Conservation (phyloP, 2,113 vertebrate genomes). For the Ahaetulla prasina region DNA sequence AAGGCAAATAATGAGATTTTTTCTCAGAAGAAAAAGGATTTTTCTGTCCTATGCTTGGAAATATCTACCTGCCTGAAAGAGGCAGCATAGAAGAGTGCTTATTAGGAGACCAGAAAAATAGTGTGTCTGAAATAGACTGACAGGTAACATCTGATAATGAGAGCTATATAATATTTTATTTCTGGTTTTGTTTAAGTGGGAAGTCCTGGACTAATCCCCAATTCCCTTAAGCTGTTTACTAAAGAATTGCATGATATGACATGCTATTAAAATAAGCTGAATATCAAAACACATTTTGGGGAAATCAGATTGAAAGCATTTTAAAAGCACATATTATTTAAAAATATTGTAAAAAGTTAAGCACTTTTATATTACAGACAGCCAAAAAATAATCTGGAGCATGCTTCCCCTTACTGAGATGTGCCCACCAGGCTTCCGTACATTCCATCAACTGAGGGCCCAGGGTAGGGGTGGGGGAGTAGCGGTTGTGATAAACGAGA, state of each 20-base stretch:
- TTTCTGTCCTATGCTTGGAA: neutral
- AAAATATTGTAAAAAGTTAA: neutral
- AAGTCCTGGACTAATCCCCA: neutral
- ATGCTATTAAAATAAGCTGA: neutral
- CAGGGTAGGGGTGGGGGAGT: too few relatives aligned
- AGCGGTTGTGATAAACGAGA: too few relatives aligned
- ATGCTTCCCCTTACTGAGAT: too few relatives aligned
- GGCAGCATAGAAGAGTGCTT: neutral
- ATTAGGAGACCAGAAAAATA: neutral
- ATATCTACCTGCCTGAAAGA: neutral
- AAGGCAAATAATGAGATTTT: neutral
- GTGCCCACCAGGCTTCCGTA: too few relatives aligned
- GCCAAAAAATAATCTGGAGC: neutral
- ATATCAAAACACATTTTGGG: neutral
- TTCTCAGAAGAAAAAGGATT: neutral
- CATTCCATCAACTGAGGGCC: too few relatives aligned
- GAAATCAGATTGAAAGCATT: neutral
- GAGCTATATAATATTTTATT: neutral
- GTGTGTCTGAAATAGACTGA: neutral
- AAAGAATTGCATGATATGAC: neutral
- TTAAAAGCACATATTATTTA: neutral
- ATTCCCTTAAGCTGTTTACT: neutral
- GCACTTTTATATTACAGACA: neutral
- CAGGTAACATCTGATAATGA: neutral
- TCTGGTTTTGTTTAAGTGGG: neutral